A percentile compares a stretch with the other conserved stretches of the same genome.
Conservation (phyloP, 1,140 invertebrate genomes). For the Lerema accius region DNA sequence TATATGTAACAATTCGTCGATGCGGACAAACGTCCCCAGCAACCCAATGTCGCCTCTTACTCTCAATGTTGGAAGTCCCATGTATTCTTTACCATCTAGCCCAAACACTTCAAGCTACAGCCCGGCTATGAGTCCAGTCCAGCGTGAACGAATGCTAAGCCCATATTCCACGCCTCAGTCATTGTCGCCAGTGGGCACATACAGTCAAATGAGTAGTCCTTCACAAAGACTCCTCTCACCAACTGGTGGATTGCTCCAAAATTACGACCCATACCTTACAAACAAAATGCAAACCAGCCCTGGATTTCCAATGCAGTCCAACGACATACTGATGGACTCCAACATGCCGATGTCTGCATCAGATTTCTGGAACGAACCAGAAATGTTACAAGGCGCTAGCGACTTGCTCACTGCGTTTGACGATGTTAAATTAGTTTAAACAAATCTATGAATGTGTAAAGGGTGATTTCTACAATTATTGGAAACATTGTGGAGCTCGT, state of each 20-base stretch:
- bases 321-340: slow-evolving; percentile 58
- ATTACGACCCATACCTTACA: slow-evolving; percentile 66
- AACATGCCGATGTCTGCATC: slow-evolving; percentile 51
- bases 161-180: slow-evolving; percentile 71
- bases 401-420: slow-evolving; percentile 71
- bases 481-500: slow-evolving; percentile 37
- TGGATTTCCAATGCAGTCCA: slow-evolving; percentile 49
- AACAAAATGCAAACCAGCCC: slow-evolving; percentile 73
- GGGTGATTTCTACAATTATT: slow-evolving; percentile 62
- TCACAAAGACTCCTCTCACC: slow-evolving; percentile 58
- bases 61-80: slow-evolving; percentile 62
- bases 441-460: slow-evolving; percentile 34
- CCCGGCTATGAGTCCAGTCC: slow-evolving; percentile 63
- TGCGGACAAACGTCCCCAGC: slow-evolving; percentile 40
- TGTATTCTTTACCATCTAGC: slow-evolving; percentile 69
- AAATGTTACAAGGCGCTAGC: slow-evolving; percentile 63
- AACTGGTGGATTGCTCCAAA: slow-evolving; percentile 50
- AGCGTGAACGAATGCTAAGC: slow-evolving; percentile 63
- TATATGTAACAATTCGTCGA: slow-evolving; percentile 34
- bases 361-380: slow-evolving; percentile 70
- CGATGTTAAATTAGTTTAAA: slow-evolving; percentile 63
- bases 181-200: slow-evolving; percentile 64
- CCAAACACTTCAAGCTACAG: slow-evolving; percentile 63
- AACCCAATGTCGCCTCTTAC: slow-evolving; percentile 66
- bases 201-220: slow-evolving; percentile 63